Base-by-base conservation (phyloP, 2,888 invertebrate genomes). In the Cantharis nigra region DNA sequence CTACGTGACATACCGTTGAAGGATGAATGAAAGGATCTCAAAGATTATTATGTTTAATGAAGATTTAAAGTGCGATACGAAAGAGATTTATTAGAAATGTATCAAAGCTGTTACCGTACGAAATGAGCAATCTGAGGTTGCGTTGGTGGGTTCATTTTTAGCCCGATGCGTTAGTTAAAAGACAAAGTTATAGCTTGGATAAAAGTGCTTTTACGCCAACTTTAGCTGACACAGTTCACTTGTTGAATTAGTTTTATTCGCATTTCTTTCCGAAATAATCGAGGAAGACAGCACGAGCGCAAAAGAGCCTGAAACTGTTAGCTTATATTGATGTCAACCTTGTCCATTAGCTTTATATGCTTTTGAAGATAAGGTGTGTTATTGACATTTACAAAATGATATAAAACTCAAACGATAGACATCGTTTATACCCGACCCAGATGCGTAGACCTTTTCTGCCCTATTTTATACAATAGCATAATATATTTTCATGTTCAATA, bases 181-280 rank as follows among this genome's bases (percentile, higher is more conserved):
- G 72, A 74, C 69, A 16, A 73, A 72, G 63, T 70, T 76, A 62
- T 26, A 76, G 64, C 74, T 77, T 74, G 74, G 75, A 76, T 76
- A 79, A 79, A 81, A 80, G 78, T 77, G 78, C 77, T 79, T 79
- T 79, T 79, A 80, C 79, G 77, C 79, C 76, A 80, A 76, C 76
- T 79, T 72, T 67, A 67, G 65, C 20, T 78, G 74, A 75, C 77
- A 81, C 80, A 80, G 78, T 80, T 81, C 81, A 81, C 80, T 81
- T 81, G 81, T 81, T 80, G 81, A 81, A 80, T 80, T 81, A 80
- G 77, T 79, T 80, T 81, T 80, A 78, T 79, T 81, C 79, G 72
- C 69, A 70, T 75, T 80, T 76, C 78, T 80, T 81, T 76, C 70
- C 63, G 63, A 70, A 65, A 75, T 49, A 63, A 74, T 63, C 18